Evolutionary conservation across 2,888 invertebrate species (phyloP), one percentile per base, ranked within the genome.

Genomic region (Luffia ferchaultella): DNA sequence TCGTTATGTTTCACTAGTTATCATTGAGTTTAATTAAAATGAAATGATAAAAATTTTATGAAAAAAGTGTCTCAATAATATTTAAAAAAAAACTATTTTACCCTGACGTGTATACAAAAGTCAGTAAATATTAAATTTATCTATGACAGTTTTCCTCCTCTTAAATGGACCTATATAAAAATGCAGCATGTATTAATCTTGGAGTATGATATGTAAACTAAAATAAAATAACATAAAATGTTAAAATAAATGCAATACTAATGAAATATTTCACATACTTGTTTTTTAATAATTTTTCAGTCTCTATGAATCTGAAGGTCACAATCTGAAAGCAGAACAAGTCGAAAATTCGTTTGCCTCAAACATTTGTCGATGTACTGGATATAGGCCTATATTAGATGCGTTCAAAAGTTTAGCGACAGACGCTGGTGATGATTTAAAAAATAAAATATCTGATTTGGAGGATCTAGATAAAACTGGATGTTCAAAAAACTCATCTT

Each of bases 341-440:
- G 85, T 93, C 2, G 93, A 93, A 64, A 87, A 89, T 59, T 87
- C 90, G 0, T 92, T 93, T 54, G 93, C 91, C 1, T 88, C 92
- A 16, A 92, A 92, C 61, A 87, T 93, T 45, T 93, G 93, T 54
- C 87, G 93, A 3, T 93, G 93, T 60, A 93, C 93, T 0, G 93
- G 93, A 0, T 93, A 93, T 67, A 75, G 93, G 1, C 89, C 93
- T 0, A 93, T 93, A 48, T 68, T 93, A 50, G 93, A 93, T 61
- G 88, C 92, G 1, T 91, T 93, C 74, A 93, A 93, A 64, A 88
- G 90, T 17, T 89, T 92, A 57, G 90, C 91, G 1, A 75, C 67
- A 0, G 90, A 90, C 57, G 84, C 86, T 1, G 79, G 85, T 1
- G 73, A 82, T n/a, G 60, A 68, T 19, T 59, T 87, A 16, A 69